These are phyloP conservation scores for Alouatta palliata DNA, from an alignment of 2,113 vertebrate species.

Conservation along the genomic window DNA sequence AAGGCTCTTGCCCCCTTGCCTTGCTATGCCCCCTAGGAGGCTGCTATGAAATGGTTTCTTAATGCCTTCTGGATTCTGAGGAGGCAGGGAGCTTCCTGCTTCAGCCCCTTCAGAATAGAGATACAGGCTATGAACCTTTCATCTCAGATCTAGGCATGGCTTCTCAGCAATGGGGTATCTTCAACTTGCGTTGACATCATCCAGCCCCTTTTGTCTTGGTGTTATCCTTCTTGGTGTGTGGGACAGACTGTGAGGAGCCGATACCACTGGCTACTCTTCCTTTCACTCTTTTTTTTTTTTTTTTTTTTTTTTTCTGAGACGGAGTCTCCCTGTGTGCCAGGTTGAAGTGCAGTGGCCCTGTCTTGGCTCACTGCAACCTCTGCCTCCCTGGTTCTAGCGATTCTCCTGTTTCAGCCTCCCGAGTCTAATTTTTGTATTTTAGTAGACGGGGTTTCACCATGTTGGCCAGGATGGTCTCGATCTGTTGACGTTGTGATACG, in stretches of 20 bases:
- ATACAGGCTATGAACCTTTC: background rate
- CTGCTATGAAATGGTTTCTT: background rate
- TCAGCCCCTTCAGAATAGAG: fast-evolving
- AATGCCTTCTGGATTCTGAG: background rate
- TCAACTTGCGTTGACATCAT: fast-evolving
- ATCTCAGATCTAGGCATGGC: background rate
- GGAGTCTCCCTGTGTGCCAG: no score
- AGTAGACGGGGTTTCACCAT: no score
- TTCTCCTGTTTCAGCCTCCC: no score
- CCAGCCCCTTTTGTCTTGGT: background rate
- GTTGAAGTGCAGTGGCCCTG: no score
- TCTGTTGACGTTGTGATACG: no score
- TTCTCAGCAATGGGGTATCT: no score
- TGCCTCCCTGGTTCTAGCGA: no score
- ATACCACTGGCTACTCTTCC: background rate
- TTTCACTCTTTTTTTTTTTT: background rate
- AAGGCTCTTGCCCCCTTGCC: background rate
- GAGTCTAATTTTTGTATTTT: no score
- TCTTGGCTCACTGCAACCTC: no score
- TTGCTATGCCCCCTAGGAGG: background rate
- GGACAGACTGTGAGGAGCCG: background rate
- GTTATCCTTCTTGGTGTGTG: background rate
- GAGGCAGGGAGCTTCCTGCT: background rate
- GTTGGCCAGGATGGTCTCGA: no score
- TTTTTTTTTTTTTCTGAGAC: no score